phyloP scores from a whole-genome alignment of 2,797 vertebrate genomes.

The Chaenodraco wilsoni region DNA sequence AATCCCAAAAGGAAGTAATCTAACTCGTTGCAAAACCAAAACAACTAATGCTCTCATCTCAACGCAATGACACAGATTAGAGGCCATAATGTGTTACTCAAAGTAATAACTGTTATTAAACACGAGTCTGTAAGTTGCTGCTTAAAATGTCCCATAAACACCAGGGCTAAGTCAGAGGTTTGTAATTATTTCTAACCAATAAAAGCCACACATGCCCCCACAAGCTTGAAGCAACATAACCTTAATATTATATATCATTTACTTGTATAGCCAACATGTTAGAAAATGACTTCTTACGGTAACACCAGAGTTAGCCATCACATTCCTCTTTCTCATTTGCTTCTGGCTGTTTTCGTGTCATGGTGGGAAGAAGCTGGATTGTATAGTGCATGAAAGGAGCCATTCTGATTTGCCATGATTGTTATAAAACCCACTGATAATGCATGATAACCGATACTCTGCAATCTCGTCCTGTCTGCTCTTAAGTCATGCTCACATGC shows the following conservation, averaged over 20 bases:
- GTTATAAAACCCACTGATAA: constrained; percentile 5
- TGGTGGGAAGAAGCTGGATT: neutral
- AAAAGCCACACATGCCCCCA: neutral
- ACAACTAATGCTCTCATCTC: neutral
- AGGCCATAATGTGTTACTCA: neutral
- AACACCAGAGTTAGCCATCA: neutral
- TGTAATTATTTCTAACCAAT: neutral
- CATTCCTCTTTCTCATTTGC: neutral
- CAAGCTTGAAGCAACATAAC: neutral
- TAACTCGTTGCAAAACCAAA: neutral
- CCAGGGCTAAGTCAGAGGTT: neutral
- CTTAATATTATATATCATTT: neutral
- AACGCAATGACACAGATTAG: constrained; percentile 5
- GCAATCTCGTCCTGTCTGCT: constrained; percentile 30
- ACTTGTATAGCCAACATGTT: neutral
- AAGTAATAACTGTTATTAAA: constrained; percentile 16
- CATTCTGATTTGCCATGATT: constrained; percentile 15
- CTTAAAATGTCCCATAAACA: neutral
- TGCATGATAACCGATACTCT: constrained; percentile 10
- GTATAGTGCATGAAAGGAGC: neutral
- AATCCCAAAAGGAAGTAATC: neutral
- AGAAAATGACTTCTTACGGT: neutral
- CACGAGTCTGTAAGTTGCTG: neutral
- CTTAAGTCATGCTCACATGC: neutral
- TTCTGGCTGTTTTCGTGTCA: neutral